Conservation (phyloP, 2,797 vertebrate genomes). For the Anisognathus igniventris region DNA sequence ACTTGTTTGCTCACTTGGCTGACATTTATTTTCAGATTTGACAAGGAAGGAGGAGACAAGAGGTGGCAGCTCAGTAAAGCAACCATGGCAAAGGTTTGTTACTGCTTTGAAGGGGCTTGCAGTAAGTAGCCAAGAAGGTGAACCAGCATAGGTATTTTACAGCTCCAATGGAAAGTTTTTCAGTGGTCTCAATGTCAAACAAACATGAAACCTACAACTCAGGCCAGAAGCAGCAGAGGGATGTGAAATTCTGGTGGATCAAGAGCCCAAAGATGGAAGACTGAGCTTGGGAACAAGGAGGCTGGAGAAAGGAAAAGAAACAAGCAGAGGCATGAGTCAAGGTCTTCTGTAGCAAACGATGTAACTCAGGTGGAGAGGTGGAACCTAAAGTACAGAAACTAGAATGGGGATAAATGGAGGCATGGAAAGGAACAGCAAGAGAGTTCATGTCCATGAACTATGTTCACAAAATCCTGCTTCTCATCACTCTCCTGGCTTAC, state of each 20-base stretch:
- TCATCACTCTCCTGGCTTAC: not conserved
- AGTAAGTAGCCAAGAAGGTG: not conserved
- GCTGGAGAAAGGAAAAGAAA: not conserved
- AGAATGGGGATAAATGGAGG: not conserved
- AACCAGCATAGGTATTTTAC: not conserved
- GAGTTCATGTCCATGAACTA: not conserved
- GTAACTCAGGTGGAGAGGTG: not conserved
- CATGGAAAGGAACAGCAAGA: not conserved
- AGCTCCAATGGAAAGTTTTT: not conserved
- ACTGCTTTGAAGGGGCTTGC: not conserved
- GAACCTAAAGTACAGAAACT: not conserved
- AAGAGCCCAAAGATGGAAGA: not conserved
- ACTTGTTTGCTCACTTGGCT: not conserved
- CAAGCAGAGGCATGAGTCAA: not conserved
- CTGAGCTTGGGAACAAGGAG: not conserved
- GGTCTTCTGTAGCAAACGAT: not conserved
- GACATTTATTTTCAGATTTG: not conserved
- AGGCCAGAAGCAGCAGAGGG: not conserved
- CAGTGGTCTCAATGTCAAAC: not conserved
- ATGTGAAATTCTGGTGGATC: not conserved
- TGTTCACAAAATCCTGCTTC: not conserved
- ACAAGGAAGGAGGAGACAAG: not conserved
- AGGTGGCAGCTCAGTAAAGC: not conserved
- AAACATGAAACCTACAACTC: not conserved
- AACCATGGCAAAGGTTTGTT: not conserved